phyloP scores from a whole-genome alignment of 1,140 invertebrate species.

The Drosophila subobscura region DNA sequence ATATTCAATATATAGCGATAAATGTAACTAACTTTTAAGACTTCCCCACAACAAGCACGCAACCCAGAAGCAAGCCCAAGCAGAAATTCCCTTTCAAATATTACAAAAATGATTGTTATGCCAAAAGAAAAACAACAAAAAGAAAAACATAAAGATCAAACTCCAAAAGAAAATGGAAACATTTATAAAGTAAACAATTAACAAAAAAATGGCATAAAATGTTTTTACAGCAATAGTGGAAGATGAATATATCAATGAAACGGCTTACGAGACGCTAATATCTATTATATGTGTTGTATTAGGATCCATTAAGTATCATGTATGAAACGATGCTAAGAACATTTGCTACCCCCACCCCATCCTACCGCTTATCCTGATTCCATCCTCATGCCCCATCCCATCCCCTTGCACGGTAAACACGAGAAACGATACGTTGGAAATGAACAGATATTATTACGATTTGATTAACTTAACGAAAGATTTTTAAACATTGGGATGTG shows the following conservation, averaged over 20 bases:
- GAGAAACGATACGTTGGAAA: constrained; percentile 56
- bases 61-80: constrained; percentile 26
- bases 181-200: constrained; percentile 7
- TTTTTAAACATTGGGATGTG: constrained; percentile 59
- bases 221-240: constrained; percentile 26
- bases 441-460: constrained; percentile 72
- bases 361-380: constrained; percentile 10
- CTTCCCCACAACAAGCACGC: constrained; percentile 28
- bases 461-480: constrained; percentile 46
- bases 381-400: constrained; percentile 2
- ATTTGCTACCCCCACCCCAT: constrained; percentile 37
- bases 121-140: constrained; percentile 50
- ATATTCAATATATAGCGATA: constrained; percentile 58
- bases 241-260: constrained; percentile 32
- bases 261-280: constrained; percentile 77
- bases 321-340: constrained; percentile 52
- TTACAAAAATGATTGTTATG: constrained; percentile 60
- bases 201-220: constrained; percentile 25
- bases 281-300: constrained; percentile 70
- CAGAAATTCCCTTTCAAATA: constrained; percentile 34
- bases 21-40: constrained; percentile 65
- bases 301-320: constrained; percentile 65
- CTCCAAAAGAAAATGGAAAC: constrained; percentile 5
- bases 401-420: constrained; percentile 32
- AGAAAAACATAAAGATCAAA: constrained; percentile 12